Conservation (phyloP, 2,113 vertebrate genomes). For the Mormoops blainvillei region DNA sequence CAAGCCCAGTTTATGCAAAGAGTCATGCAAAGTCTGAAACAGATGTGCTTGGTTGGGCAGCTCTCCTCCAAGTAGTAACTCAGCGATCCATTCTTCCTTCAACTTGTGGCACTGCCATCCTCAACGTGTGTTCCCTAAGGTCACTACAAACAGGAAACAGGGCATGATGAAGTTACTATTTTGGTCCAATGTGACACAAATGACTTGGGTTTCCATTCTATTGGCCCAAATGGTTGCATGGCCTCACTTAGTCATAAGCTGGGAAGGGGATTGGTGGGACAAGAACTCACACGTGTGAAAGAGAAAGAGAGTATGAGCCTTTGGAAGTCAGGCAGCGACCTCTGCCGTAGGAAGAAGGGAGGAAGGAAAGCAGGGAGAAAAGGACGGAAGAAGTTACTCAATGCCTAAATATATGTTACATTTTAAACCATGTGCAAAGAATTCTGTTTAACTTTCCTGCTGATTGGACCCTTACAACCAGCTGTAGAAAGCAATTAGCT, state of each 20-base stretch:
- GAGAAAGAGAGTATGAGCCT: background rate
- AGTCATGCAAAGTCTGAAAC: background rate
- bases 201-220: background rate
- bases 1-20: background rate
- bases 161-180: background rate
- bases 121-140: background rate
- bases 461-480: background rate
- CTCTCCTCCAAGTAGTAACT: background rate
- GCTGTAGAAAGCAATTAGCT: background rate
- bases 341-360: background rate
- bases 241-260: background rate
- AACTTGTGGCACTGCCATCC: background rate
- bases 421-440: background rate
- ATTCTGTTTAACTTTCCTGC: background rate
- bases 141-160: background rate
- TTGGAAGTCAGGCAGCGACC: background rate
- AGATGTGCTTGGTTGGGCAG: background rate
- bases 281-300: background rate
- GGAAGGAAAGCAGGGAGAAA: background rate
- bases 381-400: background rate
- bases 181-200: background rate
- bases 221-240: background rate
- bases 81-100: background rate
- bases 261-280: rapidly evolving
- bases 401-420: background rate